Evolutionary conservation across 1,140 invertebrate genomes (phyloP).

Genomic region (Babylonia areolata): DNA sequence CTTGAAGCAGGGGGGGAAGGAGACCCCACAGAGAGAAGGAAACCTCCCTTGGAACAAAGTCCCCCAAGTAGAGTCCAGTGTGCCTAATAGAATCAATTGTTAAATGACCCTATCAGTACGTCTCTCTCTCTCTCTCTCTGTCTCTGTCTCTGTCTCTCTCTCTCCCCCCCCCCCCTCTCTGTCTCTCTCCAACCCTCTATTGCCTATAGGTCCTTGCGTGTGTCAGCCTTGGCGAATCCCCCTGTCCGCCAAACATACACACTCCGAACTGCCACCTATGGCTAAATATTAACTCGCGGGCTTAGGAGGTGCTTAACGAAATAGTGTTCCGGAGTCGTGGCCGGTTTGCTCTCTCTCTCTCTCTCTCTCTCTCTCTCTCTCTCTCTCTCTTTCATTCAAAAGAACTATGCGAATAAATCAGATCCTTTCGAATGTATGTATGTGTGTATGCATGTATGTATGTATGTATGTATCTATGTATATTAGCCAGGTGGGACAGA

Average conservation of each 20-base stretch:
- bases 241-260: background rate
- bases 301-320: background rate
- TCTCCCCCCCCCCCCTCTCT: background rate
- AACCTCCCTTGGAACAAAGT: too few relatives aligned
- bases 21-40: background rate
- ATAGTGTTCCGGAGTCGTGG: background rate
- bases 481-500: too few relatives aligned
- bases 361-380: slow-evolving; percentile 1
- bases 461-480: too few relatives aligned
- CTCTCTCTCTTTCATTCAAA: background rate
- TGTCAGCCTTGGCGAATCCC: background rate
- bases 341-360: background rate
- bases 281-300: background rate
- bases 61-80: too few relatives aligned
- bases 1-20: background rate
- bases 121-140: background rate
- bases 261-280: background rate
- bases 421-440: too few relatives aligned
- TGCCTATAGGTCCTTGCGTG: too few relatives aligned
- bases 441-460: too few relatives aligned
- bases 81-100: background rate
- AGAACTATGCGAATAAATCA: background rate
- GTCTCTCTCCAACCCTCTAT: background rate
- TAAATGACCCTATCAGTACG: background rate
- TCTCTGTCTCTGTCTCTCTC: background rate